Conservation (phyloP, 2,797 vertebrate species). For the Mus spretus region DNA sequence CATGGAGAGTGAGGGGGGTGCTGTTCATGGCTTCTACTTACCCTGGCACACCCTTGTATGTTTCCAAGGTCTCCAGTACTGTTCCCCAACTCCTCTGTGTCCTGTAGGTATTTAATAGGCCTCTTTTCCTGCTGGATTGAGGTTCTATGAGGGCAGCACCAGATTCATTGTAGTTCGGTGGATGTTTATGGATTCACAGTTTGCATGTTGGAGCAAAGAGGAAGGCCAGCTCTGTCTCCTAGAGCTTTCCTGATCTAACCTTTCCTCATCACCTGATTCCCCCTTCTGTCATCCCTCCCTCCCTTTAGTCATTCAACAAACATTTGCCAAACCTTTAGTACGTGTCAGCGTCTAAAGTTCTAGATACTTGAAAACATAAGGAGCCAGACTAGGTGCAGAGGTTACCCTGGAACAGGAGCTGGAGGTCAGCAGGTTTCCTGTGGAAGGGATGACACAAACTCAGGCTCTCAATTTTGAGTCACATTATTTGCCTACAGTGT, state of each 20-base stretch:
- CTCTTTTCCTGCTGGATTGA: background rate
- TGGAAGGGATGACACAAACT: background rate
- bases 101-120: background rate
- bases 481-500: background rate
- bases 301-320: background rate
- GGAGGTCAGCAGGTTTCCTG: background rate
- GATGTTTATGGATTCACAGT: background rate
- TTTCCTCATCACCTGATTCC: background rate
- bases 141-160: background rate
- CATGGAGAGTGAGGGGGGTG: no score
- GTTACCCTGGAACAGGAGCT: background rate
- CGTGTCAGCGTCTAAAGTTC: background rate
- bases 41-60: background rate
- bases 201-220: background rate
- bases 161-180: rapidly evolving
- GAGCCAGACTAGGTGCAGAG: background rate
- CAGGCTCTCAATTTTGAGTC: background rate
- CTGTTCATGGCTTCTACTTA: no score
- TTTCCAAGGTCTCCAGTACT: background rate
- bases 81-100: background rate
- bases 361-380: background rate
- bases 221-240: background rate
- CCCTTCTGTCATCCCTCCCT: background rate
- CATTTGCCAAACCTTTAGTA: background rate
- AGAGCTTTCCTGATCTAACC: background rate